Conservation (phyloP, 1,140 invertebrate species). For the Pachyrhynchus sulphureomaculatus region DNA sequence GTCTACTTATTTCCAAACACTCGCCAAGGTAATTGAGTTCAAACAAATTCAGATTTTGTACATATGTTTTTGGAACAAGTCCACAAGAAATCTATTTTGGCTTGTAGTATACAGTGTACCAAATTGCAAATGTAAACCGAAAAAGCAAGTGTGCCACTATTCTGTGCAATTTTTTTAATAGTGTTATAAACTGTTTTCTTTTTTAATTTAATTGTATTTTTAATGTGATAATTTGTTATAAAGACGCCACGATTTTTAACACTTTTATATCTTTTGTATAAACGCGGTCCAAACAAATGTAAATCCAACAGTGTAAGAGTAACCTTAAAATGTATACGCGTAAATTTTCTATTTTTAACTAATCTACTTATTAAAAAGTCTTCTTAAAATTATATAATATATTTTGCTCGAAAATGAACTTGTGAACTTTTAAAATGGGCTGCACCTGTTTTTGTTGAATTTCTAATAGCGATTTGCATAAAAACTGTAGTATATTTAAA, state of each 20-base stretch:
- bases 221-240: slow-evolving; percentile 46
- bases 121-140: slow-evolving; percentile 32
- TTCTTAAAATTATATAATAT: slow-evolving; percentile 24
- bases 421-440: no score
- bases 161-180: slow-evolving; percentile 44
- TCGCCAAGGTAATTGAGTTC: neutral
- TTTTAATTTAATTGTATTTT: slow-evolving; percentile 28
- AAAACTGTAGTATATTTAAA: no score
- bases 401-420: slow-evolving; percentile 26
- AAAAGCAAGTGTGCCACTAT: slow-evolving; percentile 42
- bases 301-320: slow-evolving; percentile 42
- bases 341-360: slow-evolving; percentile 37
- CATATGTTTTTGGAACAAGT: neutral
- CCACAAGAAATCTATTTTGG: slow-evolving; percentile 19
- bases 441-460: no score
- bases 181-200: slow-evolving; percentile 36
- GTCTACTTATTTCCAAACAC: neutral
- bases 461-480: no score
- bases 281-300: slow-evolving; percentile 44
- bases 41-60: neutral
- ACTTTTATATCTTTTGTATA: slow-evolving; percentile 27
- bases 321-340: slow-evolving; percentile 47
- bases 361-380: slow-evolving; percentile 20
- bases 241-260: slow-evolving; percentile 38
- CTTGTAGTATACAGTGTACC: slow-evolving; percentile 33